Conservation (phyloP, 2,888 invertebrate genomes). For the Harpalus rubripes region DNA sequence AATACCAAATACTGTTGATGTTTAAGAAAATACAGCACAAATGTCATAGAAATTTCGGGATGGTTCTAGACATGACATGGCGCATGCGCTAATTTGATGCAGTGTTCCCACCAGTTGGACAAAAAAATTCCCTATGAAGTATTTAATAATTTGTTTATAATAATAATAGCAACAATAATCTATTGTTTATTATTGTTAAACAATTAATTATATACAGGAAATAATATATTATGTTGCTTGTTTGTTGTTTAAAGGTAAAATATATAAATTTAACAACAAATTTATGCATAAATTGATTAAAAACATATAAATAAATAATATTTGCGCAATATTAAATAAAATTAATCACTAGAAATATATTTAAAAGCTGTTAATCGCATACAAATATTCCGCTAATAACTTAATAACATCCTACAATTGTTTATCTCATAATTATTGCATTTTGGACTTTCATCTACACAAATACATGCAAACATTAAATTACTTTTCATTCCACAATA, state of each 20-base stretch:
- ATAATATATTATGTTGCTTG: neutral
- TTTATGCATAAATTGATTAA: neutral
- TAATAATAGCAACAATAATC: neutral
- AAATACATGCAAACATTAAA: neutral
- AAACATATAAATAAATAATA: neutral
- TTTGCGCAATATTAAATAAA: neutral
- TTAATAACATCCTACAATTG: neutral
- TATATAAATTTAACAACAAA: too few relatives aligned
- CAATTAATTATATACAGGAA: neutral
- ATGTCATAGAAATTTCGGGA: conserved; percentile 44
- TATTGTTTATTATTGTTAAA: neutral
- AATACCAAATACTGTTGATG: neutral
- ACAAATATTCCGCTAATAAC: neutral
- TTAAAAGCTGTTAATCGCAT: neutral
- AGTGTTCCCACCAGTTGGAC: neutral
- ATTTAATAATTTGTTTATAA: neutral
- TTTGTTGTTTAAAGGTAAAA: too few relatives aligned
- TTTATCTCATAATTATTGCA: conserved; percentile 20
- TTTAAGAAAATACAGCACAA: neutral
- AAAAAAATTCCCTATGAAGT: neutral
- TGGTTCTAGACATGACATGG: neutral
- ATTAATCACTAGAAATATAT: neutral
- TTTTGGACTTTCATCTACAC: conserved; percentile 42
- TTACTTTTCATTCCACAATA: neutral
- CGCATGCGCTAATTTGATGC: neutral